Conservation (phyloP, 2,888 invertebrate species). For the Tanypteryx hageni region DNA sequence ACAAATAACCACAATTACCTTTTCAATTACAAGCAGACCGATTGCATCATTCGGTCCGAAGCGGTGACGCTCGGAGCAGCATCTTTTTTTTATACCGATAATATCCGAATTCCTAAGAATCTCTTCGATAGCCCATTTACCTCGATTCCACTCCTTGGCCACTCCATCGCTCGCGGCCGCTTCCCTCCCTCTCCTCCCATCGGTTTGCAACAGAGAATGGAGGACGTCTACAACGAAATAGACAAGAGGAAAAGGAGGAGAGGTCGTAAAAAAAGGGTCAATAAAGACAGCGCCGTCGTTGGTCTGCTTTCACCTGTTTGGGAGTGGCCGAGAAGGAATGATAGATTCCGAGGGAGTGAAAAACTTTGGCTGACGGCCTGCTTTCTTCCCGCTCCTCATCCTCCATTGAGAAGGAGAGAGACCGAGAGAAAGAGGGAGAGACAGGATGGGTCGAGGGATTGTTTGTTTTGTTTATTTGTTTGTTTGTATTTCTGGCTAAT, state of each 20-base stretch:
- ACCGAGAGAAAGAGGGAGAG: neutral
- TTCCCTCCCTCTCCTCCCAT: neutral
- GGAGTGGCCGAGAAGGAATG: neutral
- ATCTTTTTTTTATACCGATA: neutral
- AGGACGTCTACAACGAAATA: constrained; percentile 12
- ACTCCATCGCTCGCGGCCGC: too few species aligned
- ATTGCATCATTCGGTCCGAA: too few species aligned
- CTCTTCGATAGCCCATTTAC: constrained; percentile 10
- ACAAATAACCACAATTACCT: too few species aligned
- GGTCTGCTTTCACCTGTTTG: constrained; percentile 27
- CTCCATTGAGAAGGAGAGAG: neutral
- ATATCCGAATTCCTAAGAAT: neutral
- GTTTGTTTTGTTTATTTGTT: too few species aligned
- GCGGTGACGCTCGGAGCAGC: neutral
- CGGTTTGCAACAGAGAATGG: neutral
- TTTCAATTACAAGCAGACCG: too few species aligned
- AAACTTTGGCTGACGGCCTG: neutral
- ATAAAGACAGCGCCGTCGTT: constrained; percentile 3
- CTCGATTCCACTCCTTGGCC: neutral
- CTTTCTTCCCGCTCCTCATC: neutral
- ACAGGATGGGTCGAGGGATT: neutral
- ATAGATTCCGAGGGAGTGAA: neutral
- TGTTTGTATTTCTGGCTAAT: too few species aligned
- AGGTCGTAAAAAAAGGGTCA: constrained; percentile 3
- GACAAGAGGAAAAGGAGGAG: neutral